Conservation (phyloP, 1,140 invertebrate genomes). For the Oedothorax gibbosus region DNA sequence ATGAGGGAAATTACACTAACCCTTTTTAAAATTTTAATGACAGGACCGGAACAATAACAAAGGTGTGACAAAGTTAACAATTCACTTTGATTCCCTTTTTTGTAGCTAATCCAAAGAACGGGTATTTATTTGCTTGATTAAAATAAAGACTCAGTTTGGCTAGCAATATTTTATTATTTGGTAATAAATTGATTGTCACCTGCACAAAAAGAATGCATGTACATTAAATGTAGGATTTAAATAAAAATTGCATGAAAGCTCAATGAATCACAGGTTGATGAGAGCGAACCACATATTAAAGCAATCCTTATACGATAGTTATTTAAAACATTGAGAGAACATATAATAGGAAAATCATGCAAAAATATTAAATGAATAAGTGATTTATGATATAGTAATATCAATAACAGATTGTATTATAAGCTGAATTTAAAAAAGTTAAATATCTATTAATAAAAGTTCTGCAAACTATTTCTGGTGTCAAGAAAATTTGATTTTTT, state of each 20-base stretch:
- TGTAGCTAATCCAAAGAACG: no score
- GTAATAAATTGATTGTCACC: slow-evolving; percentile 50
- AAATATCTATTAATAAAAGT: background rate
- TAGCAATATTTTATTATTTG: slow-evolving; percentile 36
- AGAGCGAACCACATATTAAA: slow-evolving; percentile 4
- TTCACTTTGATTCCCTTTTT: no score
- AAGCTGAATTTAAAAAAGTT: background rate
- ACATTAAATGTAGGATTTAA: slow-evolving; percentile 30
- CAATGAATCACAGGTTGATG: slow-evolving; percentile 48
- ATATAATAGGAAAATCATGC: background rate
- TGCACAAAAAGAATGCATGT: slow-evolving; percentile 34
- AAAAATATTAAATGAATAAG: background rate
- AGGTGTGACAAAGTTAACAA: no score
- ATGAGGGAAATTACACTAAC: no score
- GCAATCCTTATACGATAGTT: background rate
- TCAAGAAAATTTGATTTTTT: no score
- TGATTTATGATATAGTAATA: background rate
- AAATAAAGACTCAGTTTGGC: no score
- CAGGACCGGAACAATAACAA: no score
- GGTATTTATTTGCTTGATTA: no score
- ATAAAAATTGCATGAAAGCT: slow-evolving; percentile 41
- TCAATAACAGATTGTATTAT: background rate
- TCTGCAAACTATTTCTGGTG: no score
- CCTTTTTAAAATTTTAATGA: no score
- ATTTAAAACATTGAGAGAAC: background rate